A percentile compares a stretch with the other conserved stretches of the same genome.
These are phyloP conservation scores for Azorinus chamasolen DNA, from an alignment of 2,888 invertebrate genomes.

Conservation along the genomic window DNA sequence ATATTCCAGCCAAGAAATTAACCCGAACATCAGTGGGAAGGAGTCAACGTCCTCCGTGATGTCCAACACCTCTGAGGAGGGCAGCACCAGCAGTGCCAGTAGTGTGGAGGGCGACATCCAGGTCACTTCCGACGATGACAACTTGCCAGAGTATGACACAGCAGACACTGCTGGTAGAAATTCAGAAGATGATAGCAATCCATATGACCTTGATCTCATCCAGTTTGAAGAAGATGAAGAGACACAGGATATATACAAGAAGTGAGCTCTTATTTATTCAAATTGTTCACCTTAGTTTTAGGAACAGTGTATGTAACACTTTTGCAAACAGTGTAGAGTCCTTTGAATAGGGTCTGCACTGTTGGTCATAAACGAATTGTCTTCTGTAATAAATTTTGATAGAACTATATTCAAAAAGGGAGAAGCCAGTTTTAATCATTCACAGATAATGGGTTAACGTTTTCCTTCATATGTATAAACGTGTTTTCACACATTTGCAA, in stretches of 20 bases:
- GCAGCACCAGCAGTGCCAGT: constrained; percentile 87
- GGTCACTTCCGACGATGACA: constrained; percentile 28
- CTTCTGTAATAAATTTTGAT: no score
- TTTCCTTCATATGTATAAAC: no score
- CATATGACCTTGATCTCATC: constrained; percentile 54
- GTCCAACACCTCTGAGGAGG: constrained; percentile 84
- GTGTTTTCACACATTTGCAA: no score
- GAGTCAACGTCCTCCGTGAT: constrained; percentile 89
- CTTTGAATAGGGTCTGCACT: no score
- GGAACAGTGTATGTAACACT: no score
- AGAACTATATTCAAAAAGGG: no score
- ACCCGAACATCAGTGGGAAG: constrained; percentile 84
- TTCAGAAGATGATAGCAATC: constrained; percentile 26
- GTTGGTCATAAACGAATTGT: no score
- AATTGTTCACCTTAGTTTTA: no score
- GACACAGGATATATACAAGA: constrained; percentile 51
- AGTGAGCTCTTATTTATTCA: constrained; percentile 19
- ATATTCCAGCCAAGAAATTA: constrained; percentile 72
- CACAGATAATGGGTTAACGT: no score
- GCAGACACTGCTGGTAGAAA: constrained; percentile 1
- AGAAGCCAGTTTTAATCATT: no score
- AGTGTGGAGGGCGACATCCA: constrained; percentile 52
- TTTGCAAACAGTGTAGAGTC: no score
- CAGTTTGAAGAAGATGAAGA: constrained; percentile 42
- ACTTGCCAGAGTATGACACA: not conserved